A percentile compares a stretch with the other conserved stretches of the same genome.
These are phyloP conservation scores for Apeltes quadracus DNA, from an alignment of 2,113 vertebrate species.

Conservation along the genomic window DNA sequence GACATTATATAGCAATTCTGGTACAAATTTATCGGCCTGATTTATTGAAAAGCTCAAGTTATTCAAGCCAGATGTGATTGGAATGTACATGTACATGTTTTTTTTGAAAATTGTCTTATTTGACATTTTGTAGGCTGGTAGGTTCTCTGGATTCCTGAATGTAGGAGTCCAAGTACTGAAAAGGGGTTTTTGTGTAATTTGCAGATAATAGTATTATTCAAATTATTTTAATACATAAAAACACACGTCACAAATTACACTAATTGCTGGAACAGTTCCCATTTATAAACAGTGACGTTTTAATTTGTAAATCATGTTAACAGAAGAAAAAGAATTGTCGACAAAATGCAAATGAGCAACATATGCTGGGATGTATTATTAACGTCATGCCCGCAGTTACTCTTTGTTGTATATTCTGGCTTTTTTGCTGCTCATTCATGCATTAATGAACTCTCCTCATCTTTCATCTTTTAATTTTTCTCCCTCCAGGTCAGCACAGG, in stretches of 20 bases:
- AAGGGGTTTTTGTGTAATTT: too few relatives aligned
- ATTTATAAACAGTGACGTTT: conserved; percentile 51
- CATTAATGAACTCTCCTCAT: conserved; percentile 39
- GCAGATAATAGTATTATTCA: background rate
- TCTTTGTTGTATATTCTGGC: conserved; percentile 42
- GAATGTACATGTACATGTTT: background rate
- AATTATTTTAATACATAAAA: background rate
- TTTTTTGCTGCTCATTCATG: conserved; percentile 21
- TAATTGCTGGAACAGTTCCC: conserved; percentile 20
- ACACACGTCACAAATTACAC: background rate
- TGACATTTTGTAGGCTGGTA: background rate
- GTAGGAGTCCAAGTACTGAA: background rate
- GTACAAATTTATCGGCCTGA: conserved; percentile 5
- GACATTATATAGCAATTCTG: conserved; percentile 16
- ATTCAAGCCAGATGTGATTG: background rate
- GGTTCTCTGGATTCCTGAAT: background rate
- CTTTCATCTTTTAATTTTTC: conserved; percentile 59
- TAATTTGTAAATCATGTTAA: conserved; percentile 30
- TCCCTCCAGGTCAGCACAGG: conserved; percentile 52
- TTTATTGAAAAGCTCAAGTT: conserved; percentile 3
- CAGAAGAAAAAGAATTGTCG: conserved; percentile 41
- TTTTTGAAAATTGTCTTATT: background rate
- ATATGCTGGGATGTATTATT: conserved; percentile 41
- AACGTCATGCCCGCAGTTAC: conserved; percentile 24
- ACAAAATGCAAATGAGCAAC: conserved; percentile 46